Conservation (phyloP, 35 echinoderm and acorn worm genomes). For the Patiria miniata region DNA sequence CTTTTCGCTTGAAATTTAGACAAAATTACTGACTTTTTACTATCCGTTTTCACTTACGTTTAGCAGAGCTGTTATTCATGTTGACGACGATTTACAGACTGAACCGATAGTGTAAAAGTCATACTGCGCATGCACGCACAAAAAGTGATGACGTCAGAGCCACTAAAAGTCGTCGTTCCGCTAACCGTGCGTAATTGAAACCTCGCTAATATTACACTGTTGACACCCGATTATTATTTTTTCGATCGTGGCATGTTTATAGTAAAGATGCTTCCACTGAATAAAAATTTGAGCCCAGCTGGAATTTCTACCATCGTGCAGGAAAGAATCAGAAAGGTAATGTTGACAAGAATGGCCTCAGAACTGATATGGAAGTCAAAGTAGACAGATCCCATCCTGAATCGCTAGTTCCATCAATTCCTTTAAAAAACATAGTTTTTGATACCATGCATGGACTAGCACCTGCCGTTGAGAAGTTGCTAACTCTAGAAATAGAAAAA, state of each 20-base stretch:
- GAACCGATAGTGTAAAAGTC: too few relatives aligned
- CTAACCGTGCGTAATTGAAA: too few relatives aligned
- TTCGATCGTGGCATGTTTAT: constrained; percentile 48
- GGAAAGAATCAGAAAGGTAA: constrained; percentile 33
- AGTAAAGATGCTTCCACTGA: constrained; percentile 36
- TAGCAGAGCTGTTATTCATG: too few relatives aligned
- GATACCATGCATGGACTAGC: constrained; percentile 46
- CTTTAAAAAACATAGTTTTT: constrained; percentile 38
- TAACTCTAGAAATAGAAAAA: constrained; percentile 41
- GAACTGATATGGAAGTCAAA: constrained; percentile 10
- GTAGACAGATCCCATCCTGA: constrained; percentile 46
- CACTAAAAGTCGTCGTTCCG: too few relatives aligned
- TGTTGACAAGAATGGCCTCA: background rate
- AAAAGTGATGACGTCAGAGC: too few relatives aligned
- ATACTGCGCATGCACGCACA: too few relatives aligned
- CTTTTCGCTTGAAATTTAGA: constrained; percentile 66
- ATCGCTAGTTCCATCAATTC: constrained; percentile 39
- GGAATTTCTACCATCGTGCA: constrained; percentile 67
- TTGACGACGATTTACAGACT: too few relatives aligned
- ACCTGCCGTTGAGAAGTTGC: constrained; percentile 63
- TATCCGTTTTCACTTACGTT: too few relatives aligned
- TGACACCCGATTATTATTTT: too few relatives aligned
- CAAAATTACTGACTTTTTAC: constrained; percentile 76
- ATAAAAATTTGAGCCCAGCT: constrained; percentile 51
- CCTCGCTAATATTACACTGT: too few relatives aligned